Evolutionary conservation across 1,140 invertebrate species (phyloP).

Genomic region (Cotesia vestalis): DNA sequence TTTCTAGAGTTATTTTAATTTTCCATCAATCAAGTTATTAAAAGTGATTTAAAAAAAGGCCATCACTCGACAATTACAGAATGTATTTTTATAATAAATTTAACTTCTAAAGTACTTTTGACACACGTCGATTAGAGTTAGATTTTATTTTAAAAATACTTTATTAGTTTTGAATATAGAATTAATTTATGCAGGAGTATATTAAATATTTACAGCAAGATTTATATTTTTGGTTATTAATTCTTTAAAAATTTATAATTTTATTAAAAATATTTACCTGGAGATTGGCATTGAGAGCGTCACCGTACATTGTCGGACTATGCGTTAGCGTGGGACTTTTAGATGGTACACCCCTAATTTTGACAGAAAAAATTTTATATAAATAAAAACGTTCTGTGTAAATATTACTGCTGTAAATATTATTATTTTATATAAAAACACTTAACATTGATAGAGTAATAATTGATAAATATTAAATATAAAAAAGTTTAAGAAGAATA

Average conservation of each 20-base stretch:
- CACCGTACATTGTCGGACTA: constrained; percentile 78
- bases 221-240: too few species aligned
- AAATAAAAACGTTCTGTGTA: constrained; percentile 1
- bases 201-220: too few species aligned
- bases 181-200: too few species aligned
- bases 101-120: too few species aligned
- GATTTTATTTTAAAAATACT: too few species aligned
- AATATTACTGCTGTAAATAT: constrained; percentile 22
- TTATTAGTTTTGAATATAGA: too few species aligned
- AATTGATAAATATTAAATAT: too few species aligned
- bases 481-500: constrained; percentile 28
- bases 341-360: constrained; percentile 70
- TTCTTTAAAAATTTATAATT: too few species aligned
- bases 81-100: too few species aligned
- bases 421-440: constrained; percentile 8
- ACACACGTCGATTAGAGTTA: too few species aligned
- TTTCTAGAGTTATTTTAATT: too few species aligned
- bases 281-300: constrained; percentile 77
- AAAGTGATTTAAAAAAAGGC: neutral
- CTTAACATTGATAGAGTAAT: constrained; percentile 27
- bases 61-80: neutral
- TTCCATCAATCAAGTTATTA: neutral
- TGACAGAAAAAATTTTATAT: constrained; percentile 49
- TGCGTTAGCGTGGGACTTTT: constrained; percentile 77
- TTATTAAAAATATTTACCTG: constrained; percentile 69